phyloP scores from a whole-genome alignment of 2,888 invertebrate genomes.

The Crossocerus cetratus region DNA sequence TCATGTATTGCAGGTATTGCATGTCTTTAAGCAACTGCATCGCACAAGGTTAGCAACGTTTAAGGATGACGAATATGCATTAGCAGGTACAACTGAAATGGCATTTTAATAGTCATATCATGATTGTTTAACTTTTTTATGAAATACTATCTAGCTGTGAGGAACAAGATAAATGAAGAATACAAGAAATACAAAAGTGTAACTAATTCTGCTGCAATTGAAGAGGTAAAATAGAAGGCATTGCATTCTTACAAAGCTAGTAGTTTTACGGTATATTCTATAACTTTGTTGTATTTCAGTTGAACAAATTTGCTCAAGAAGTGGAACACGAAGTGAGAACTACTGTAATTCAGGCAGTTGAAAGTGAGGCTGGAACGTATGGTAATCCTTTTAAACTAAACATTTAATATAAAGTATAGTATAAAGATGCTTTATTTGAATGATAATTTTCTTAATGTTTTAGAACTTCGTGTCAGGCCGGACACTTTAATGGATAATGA shows the following conservation, averaged over 20 bases:
- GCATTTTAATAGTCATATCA: background rate
- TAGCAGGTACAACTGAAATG: slow-evolving; percentile 74
- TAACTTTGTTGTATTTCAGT: slow-evolving; percentile 76
- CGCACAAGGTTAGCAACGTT: slow-evolving; percentile 84
- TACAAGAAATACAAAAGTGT: slow-evolving; percentile 84
- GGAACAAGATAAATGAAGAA: slow-evolving; percentile 87
- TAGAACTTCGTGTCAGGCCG: slow-evolving; percentile 81
- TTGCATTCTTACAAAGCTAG: background rate
- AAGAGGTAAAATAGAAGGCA: slow-evolving; percentile 79
- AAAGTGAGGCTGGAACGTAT: slow-evolving; percentile 83
- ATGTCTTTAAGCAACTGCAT: slow-evolving; percentile 85
- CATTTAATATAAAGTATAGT: background rate
- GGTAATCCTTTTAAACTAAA: slow-evolving; percentile 77
- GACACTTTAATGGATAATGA: slow-evolving; percentile 84
- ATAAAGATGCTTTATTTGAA: background rate
- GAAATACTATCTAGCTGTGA: slow-evolving; percentile 77
- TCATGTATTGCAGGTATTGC: slow-evolving; percentile 80
- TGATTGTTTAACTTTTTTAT: slow-evolving; percentile 21
- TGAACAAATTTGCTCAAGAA: slow-evolving; percentile 83
- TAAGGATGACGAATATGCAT: slow-evolving; percentile 81
- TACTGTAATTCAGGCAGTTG: slow-evolving; percentile 85
- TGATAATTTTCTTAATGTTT: slow-evolving; percentile 27
- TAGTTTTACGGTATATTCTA: background rate
- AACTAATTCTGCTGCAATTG: slow-evolving; percentile 80
- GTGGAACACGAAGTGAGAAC: slow-evolving; percentile 85